Evolutionary conservation across 2,797 vertebrate species (phyloP).

Genomic region (Sebastes steindachneri): DNA sequence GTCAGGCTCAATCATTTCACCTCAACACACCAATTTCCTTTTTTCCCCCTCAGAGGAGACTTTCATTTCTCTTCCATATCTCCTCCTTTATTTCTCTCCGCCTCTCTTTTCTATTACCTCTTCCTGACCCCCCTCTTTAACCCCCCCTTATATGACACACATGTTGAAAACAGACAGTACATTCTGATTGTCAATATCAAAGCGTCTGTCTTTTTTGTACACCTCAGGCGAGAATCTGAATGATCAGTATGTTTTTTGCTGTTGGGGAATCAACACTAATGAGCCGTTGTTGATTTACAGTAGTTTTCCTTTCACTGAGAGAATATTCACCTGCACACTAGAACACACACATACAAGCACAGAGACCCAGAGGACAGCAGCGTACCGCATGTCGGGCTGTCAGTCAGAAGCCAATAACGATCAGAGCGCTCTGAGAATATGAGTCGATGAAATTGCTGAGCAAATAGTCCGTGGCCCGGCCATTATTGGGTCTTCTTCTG

Average conservation of each 20-base stretch:
- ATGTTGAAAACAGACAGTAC: background rate
- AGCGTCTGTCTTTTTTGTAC: background rate
- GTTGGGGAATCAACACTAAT: constrained; percentile 3
- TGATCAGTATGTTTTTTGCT: background rate
- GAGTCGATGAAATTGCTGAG: constrained; percentile 33
- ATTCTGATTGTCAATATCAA: background rate
- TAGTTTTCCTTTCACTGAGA: background rate
- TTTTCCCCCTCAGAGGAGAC: constrained; percentile 23
- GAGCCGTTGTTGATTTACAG: constrained; percentile 20
- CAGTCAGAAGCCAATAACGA: constrained; percentile 37
- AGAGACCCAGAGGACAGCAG: background rate
- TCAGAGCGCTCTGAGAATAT: constrained; percentile 21
- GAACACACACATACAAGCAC: background rate
- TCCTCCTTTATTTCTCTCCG: constrained; percentile 6
- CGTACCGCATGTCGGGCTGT: background rate
- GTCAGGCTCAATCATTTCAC: constrained; percentile 60
- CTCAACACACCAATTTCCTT: constrained; percentile 40
- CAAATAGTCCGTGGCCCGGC: constrained; percentile 13
- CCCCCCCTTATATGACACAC: background rate
- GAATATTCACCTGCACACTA: constrained; percentile 3
- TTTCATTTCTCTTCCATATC: constrained; percentile 43
- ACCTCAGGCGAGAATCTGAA: background rate
- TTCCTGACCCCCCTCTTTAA: background rate
- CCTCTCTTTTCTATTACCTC: constrained; percentile 24
- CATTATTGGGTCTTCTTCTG: constrained; percentile 29